Base-by-base conservation (phyloP, 2,888 invertebrate species). In the Pterobdella sp. region DNA sequence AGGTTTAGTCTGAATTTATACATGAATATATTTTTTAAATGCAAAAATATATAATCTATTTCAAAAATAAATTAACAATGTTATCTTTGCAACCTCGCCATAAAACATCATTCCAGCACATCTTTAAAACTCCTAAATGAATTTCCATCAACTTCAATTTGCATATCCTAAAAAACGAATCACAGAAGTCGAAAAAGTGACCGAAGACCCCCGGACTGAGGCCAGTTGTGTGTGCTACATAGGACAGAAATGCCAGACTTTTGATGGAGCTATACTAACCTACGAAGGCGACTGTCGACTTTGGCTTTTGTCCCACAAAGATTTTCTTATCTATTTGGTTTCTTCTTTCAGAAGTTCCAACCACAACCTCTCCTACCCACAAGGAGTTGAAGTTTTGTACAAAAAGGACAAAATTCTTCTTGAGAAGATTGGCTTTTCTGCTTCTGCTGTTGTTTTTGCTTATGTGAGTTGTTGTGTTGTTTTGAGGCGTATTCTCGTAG, bases 211-310 rank as follows among this genome's bases (percentile, higher is more conserved):
- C 60, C 4, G 60, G n/a, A n/a, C 18, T 26, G 7, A n/a, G 14
- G 68, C 68, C 29, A n/a, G 37, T 7, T 68, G 68, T 26, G 26
- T 42, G 4, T 35, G 36, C 36, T 31, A 36, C 4, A 26, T 31
- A 42, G 68, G 68, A 2, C 68, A 68, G 29, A 49, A 69, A 10
- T 52, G 49, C 29, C 49, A 3, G 14, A 69, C 69, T 3, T 69
- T 69, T 49, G 69, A 69, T 32, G 69, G 69, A 1, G 42, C 34
- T 14, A 14, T n/a, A 7, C 52, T 69, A 1, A 52, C 42, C 52
- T 69, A 52, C 42, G 36, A 29, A 1, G 69, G 69, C 3, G 52
- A 69, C 32, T 69, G 69, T 32, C n/a, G 32, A 18, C 18, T 36
- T 22, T 1, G 22, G 2, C 26, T 69, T 18, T 2, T 69, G 31